Conservation (phyloP, 2,888 invertebrate genomes). For the Macrosiphum euphorbiae region DNA sequence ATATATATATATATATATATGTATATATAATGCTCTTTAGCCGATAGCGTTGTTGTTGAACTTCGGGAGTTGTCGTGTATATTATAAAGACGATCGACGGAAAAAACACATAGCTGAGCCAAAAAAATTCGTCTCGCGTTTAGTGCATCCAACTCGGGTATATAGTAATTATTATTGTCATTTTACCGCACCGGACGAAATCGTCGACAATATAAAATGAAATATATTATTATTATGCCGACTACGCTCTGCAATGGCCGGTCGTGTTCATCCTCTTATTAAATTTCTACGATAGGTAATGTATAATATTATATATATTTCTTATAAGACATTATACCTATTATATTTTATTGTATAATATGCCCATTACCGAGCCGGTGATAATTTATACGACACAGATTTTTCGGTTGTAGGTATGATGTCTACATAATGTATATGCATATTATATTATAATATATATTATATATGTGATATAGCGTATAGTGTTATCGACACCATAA, state of each 20-base stretch:
- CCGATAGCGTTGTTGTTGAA: neutral
- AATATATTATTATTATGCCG: neutral
- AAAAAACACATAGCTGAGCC: neutral
- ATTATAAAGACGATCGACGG: neutral
- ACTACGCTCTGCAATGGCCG: neutral
- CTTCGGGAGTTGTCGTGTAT: neutral
- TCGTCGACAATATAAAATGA: neutral
- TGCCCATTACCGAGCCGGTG: neutral
- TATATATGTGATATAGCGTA: neutral
- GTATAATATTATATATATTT: neutral
- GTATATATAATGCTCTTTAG: neutral
- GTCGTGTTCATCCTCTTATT: neutral
- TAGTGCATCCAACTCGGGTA: neutral
- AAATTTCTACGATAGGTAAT: neutral
- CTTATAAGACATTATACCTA: neutral
- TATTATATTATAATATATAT: neutral
- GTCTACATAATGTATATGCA: neutral
- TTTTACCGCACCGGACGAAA: neutral
- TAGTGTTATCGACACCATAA: neutral
- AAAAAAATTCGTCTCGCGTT: neutral
- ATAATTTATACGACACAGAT: slow-evolving; percentile 2
- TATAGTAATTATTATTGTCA: neutral
- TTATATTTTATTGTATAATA: neutral
- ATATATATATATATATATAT: neutral
- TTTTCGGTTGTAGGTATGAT: neutral